Conservation (phyloP, 2,113 vertebrate species). For the Callipepla californica region DNA sequence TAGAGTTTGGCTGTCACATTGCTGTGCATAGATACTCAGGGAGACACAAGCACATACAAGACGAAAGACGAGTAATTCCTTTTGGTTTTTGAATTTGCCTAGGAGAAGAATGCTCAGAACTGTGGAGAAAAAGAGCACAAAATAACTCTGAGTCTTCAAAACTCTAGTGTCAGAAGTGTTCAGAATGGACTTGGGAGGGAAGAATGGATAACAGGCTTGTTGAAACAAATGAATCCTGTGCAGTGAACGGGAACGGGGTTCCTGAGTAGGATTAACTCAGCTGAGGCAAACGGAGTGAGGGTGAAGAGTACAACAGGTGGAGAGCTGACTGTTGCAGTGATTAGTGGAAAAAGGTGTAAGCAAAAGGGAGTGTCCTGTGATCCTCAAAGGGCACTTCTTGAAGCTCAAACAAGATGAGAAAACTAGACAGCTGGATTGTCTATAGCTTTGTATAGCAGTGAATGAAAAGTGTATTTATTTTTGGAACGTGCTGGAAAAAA, state of each 20-base stretch:
- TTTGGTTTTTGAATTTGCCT: not conserved
- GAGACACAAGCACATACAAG: rapidly evolving
- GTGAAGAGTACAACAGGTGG: not conserved
- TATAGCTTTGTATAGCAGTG: not conserved
- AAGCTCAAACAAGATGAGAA: rapidly evolving
- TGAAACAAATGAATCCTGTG: not conserved
- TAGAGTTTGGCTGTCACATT: not conserved
- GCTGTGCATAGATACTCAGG: not conserved
- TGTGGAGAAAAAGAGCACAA: not conserved
- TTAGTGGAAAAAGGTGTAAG: not conserved
- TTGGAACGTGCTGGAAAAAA: not conserved
- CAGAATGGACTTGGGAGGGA: not conserved
- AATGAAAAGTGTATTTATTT: not conserved
- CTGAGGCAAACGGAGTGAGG: not conserved
- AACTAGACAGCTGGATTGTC: not conserved
- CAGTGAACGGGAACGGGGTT: not conserved
- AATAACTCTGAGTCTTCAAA: not conserved
- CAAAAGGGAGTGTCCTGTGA: rapidly evolving
- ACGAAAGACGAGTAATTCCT: not conserved
- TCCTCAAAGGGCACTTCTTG: not conserved
- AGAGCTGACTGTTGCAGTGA: not conserved
- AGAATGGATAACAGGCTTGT: not conserved
- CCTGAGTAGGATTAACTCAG: not conserved
- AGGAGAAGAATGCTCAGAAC: not conserved
- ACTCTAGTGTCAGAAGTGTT: not conserved